Percentiles rank a stretch among this genome's conserved stretches.
phyloP scores from a whole-genome alignment of 2,113 vertebrate genomes.

The Sclerurus mexicanus region DNA sequence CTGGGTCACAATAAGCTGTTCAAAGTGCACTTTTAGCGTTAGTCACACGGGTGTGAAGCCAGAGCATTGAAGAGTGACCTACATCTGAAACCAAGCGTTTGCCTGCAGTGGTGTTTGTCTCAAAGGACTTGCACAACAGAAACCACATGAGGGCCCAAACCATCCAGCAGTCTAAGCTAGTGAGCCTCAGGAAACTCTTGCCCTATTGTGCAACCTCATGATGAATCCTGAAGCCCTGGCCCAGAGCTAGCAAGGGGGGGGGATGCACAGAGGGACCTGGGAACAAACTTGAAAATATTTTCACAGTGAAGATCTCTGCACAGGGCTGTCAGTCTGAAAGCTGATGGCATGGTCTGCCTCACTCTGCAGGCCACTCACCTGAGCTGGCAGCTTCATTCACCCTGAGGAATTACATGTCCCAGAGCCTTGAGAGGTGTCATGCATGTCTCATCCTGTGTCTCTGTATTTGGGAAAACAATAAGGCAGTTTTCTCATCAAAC shows the following conservation, averaged over 20 bases:
- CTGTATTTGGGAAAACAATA: not conserved
- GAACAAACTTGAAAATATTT: not conserved
- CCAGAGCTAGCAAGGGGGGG: not conserved
- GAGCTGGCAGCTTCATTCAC: not conserved
- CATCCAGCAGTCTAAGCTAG: not conserved
- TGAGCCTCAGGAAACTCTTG: not conserved
- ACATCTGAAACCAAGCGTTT: not conserved
- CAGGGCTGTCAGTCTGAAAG: not conserved
- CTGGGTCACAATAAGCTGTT: not conserved
- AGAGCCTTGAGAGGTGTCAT: not conserved
- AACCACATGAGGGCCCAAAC: not conserved
- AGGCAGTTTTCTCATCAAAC: not conserved
- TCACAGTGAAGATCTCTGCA: not conserved
- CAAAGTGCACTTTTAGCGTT: not conserved
- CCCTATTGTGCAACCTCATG: not conserved
- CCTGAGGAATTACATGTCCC: not conserved
- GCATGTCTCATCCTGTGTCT: not conserved
- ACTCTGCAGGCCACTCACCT: not conserved
- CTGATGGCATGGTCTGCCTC: not conserved
- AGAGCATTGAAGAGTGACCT: not conserved
- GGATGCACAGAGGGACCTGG: not conserved
- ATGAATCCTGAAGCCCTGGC: not conserved
- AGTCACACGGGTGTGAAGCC: not conserved
- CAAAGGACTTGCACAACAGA: not conserved
- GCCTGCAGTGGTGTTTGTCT: not conserved